Evolutionary conservation across 2,797 vertebrate genomes (phyloP).

Genomic region (Spheniscus humboldti): DNA sequence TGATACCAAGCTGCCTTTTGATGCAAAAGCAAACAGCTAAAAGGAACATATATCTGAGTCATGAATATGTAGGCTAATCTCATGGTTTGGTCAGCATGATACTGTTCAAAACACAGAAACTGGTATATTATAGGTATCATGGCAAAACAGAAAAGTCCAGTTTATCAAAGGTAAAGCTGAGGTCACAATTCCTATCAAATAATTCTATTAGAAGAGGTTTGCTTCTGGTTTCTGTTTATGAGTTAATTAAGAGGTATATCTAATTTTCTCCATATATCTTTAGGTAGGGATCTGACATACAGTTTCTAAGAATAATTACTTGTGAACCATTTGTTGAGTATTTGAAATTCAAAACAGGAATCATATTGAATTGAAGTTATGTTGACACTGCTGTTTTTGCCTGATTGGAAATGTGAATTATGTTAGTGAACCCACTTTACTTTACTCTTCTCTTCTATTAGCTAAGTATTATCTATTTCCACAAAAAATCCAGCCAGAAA

Average conservation of each 20-base stretch:
- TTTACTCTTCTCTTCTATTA: neutral
- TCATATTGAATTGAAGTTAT: neutral
- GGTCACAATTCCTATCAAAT: neutral
- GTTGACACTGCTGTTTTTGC: neutral
- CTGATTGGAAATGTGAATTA: constrained; percentile 8
- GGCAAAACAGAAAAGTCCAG: neutral
- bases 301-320: neutral
- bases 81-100: neutral
- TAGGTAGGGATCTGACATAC: neutral
- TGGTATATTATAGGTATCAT: neutral
- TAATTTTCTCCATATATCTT: neutral
- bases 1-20: neutral
- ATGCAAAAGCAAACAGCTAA: neutral
- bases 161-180: neutral
- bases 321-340: neutral
- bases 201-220: neutral
- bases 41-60: neutral
- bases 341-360: constrained; percentile 20
- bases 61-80: neutral
- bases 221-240: neutral
- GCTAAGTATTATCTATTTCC: neutral
- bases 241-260: neutral
- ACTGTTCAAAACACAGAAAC: neutral
- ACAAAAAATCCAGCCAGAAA: neutral
- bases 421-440: neutral